A percentile compares a stretch with the other conserved stretches of the same genome.
Evolutionary conservation across 1,140 invertebrate species (phyloP).

Genomic region (Ceratina calcarata): DNA sequence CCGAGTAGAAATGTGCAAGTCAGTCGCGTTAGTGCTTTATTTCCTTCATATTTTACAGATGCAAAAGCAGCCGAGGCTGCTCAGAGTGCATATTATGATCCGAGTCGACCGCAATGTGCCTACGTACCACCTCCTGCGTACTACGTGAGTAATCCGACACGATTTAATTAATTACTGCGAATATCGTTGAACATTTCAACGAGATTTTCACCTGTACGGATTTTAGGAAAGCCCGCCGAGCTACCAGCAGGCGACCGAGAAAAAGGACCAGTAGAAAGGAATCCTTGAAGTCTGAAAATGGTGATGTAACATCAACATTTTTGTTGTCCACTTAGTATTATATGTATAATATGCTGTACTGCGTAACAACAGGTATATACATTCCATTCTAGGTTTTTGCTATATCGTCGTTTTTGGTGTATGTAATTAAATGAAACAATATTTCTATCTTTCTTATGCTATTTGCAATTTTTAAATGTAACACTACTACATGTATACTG

Average conservation of each 20-base stretch:
- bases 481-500: conserved; percentile 14
- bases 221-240: conserved; percentile 88
- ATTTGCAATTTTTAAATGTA: conserved; percentile 24
- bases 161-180: background rate
- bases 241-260: conserved; percentile 84
- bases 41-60: conserved; percentile 46
- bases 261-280: conserved; percentile 80
- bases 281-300: conserved; percentile 20
- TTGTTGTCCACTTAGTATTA: conserved; percentile 42
- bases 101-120: conserved; percentile 89
- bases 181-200: background rate
- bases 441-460: conserved; percentile 50
- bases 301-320: conserved; percentile 6
- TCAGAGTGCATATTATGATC: conserved; percentile 93
- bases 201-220: conserved; percentile 4
- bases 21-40: conserved; percentile 4
- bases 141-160: conserved; percentile 84
- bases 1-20: too few relatives aligned
- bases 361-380: conserved; percentile 49
- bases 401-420: conserved; percentile 49
- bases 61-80: conserved; percentile 87
- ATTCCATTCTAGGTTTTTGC: conserved; percentile 56
- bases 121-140: conserved; percentile 92
- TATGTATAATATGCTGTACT: conserved; percentile 35
- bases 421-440: conserved; percentile 55